A percentile compares a stretch with the other conserved stretches of the same genome.
phyloP scores from a whole-genome alignment of 2,888 invertebrate genomes.

The Agrotis ipsilon region DNA sequence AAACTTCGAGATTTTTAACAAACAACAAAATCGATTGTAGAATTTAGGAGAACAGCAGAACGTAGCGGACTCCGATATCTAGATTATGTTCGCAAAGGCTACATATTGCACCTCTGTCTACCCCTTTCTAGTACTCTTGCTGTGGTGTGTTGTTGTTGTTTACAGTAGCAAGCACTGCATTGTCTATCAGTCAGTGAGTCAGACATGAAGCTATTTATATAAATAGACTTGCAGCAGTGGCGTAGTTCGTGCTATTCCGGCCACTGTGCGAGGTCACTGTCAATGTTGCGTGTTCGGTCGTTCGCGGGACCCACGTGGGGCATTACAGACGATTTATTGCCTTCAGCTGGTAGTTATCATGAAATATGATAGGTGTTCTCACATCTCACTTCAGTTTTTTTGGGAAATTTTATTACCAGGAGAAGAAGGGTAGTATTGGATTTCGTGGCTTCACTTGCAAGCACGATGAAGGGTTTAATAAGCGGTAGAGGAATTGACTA shows the following conservation, averaged over 20 bases:
- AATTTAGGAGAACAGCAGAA: too few species aligned
- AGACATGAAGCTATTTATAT: constrained; percentile 15
- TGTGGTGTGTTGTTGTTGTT: background rate
- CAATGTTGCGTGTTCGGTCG: constrained; percentile 18
- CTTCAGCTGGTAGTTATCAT: background rate
- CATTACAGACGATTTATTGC: background rate
- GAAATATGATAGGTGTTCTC: background rate
- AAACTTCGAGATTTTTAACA: too few species aligned
- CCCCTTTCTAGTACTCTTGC: background rate
- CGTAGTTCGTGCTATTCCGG: constrained; percentile 12
- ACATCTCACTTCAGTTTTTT: background rate
- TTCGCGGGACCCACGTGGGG: background rate
- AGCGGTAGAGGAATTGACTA: too few species aligned
- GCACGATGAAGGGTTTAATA: too few species aligned
- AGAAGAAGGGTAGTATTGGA: too few species aligned
- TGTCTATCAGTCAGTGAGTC: constrained; percentile 22
- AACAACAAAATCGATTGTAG: too few species aligned
- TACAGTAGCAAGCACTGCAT: background rate
- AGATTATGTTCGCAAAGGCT: background rate
- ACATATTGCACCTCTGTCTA: background rate
- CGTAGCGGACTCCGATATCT: too few species aligned
- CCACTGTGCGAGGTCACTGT: constrained; percentile 22
- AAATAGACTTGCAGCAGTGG: constrained; percentile 23
- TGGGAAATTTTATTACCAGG: too few species aligned
- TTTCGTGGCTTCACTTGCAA: too few species aligned